A percentile compares a stretch with the other conserved stretches of the same genome.
Evolutionary conservation across 2,888 invertebrate species (phyloP).

Genomic region (Oasisia sp.): DNA sequence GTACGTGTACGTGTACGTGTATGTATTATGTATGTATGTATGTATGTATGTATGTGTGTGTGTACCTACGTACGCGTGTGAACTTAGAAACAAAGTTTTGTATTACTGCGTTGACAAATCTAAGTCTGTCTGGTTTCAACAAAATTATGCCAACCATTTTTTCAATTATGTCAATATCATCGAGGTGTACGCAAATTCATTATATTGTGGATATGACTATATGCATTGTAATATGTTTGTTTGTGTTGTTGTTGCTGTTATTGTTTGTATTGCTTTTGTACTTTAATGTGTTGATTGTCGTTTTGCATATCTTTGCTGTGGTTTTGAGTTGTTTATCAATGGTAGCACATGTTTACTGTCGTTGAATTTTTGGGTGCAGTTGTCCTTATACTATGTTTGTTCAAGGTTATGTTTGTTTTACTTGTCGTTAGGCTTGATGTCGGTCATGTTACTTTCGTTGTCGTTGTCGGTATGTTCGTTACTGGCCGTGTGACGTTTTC

Average conservation of each 20-base stretch:
- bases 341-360: neutral
- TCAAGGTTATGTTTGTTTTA: neutral
- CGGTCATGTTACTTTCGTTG: neutral
- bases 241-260: neutral
- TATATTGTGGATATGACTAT: neutral
- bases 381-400: neutral
- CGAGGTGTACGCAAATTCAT: neutral
- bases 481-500: neutral
- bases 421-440: neutral
- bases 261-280: neutral
- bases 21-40: neutral
- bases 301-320: neutral
- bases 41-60: neutral
- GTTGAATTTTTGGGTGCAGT: neutral
- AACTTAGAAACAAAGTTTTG: too few species aligned
- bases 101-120: neutral
- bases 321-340: neutral
- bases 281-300: neutral
- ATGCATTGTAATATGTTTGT: too few species aligned
- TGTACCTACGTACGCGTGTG: neutral
- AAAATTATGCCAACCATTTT: neutral
- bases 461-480: neutral
- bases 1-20: neutral
- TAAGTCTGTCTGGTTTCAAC: neutral
- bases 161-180: too few species aligned